Percentiles rank a stretch among this genome's conserved stretches.
phyloP scores from a whole-genome alignment of 1,140 invertebrate genomes.

The Pinna nobilis region DNA sequence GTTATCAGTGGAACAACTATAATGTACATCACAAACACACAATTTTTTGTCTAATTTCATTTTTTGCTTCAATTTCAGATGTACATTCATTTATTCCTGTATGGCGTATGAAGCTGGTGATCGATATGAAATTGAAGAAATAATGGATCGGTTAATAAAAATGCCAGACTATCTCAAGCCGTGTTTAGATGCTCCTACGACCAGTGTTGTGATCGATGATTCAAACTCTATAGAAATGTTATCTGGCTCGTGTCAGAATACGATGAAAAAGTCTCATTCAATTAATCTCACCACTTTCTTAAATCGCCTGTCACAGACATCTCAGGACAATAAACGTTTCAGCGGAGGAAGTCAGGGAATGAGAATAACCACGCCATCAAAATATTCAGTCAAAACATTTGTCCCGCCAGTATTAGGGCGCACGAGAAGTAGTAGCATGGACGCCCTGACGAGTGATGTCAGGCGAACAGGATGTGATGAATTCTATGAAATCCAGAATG shows the following conservation, averaged over 20 bases:
- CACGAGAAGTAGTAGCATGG: slow-evolving; percentile 51
- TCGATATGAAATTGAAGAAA: slow-evolving; percentile 84
- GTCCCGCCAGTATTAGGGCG: slow-evolving; percentile 34
- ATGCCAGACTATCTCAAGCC: slow-evolving; percentile 86
- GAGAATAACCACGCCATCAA: slow-evolving; percentile 33
- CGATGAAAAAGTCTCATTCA: slow-evolving; percentile 48
- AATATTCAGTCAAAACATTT: slow-evolving; percentile 46
- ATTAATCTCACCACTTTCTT: slow-evolving; percentile 42
- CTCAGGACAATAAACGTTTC: slow-evolving; percentile 53
- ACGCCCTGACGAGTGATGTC: slow-evolving; percentile 37
- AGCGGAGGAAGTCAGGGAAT: slow-evolving; percentile 40
- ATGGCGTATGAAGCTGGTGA: slow-evolving; percentile 83
- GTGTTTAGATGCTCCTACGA: slow-evolving; percentile 85
- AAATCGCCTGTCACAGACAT: slow-evolving; percentile 46
- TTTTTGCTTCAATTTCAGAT: slow-evolving; percentile 78
- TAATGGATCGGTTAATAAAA: slow-evolving; percentile 86
- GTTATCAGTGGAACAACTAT: no score
- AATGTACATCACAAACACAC: no score
- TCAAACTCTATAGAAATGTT: slow-evolving; percentile 77
- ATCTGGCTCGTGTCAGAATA: slow-evolving; percentile 55
- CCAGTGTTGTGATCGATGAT: slow-evolving; percentile 82
- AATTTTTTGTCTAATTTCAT: slow-evolving; percentile 22
- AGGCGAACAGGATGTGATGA: slow-evolving; percentile 34
- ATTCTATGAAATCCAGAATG: slow-evolving; percentile 40
- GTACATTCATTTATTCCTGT: slow-evolving; percentile 84